Evolutionary conservation across 2,888 invertebrate genomes (phyloP).

Genomic region (Acrobeloides nanus): DNA sequence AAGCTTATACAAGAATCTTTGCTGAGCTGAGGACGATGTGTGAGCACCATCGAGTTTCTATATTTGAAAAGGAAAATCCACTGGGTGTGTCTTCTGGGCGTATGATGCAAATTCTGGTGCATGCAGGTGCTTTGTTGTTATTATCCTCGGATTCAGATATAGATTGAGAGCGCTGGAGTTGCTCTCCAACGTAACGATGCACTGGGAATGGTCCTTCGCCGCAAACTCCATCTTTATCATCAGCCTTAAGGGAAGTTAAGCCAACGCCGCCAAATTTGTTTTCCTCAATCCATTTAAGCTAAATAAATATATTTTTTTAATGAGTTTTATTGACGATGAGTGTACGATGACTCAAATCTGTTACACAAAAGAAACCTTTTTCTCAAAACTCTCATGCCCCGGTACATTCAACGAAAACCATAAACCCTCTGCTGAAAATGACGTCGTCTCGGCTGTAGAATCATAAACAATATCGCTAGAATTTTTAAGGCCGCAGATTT

Average conservation of each 20-base stretch:
- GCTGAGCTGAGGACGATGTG: conserved; percentile 21
- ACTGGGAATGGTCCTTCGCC: conserved; percentile 21
- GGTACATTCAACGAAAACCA: conserved; percentile 18
- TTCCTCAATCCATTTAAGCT: conserved; percentile 18
- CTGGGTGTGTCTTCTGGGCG: conserved; percentile 5
- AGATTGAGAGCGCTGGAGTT: neutral
- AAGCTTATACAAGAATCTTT: too few relatives aligned
- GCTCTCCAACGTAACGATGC: conserved; percentile 12
- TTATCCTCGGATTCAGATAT: too few relatives aligned
- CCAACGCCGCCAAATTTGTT: conserved; percentile 23
- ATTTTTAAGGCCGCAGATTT: too few relatives aligned
- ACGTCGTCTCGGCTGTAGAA: conserved; percentile 5
- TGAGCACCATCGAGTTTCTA: conserved; percentile 24
- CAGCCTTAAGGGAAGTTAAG: conserved; percentile 13
- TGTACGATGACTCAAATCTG: too few relatives aligned
- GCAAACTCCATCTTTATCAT: conserved; percentile 17
- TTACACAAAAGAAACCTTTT: conserved; percentile 9
- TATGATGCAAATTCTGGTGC: conserved; percentile 19
- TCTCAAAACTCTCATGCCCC: conserved; percentile 7
- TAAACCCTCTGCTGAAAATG: neutral
- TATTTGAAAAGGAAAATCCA: conserved; percentile 10
- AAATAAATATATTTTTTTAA: neutral
- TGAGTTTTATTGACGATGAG: neutral
- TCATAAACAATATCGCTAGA: too few relatives aligned
- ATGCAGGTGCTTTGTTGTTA: too few relatives aligned